Conservation (phyloP, 2,113 vertebrate genomes). For the Varanus komodoensis region DNA sequence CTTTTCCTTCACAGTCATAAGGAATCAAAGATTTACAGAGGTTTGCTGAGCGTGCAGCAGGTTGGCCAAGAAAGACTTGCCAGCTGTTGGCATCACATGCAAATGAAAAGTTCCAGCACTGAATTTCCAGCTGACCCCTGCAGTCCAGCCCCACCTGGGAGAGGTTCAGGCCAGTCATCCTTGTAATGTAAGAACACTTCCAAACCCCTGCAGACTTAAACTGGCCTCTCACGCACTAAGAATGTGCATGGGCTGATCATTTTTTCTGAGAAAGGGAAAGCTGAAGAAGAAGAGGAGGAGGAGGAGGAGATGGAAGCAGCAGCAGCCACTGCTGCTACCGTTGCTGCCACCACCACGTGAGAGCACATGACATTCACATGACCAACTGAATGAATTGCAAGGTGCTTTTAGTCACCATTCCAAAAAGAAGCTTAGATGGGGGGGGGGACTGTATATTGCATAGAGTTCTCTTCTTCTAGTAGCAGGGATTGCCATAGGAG, state of each 20-base stretch:
- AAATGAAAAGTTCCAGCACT: not conserved
- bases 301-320: too few relatives aligned
- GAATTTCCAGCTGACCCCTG: fast-evolving
- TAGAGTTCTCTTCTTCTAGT: too few relatives aligned
- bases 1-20: not conserved
- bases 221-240: fast-evolving
- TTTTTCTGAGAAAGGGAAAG: not conserved
- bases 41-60: not conserved
- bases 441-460: not conserved
- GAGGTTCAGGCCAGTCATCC: not conserved
- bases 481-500: too few relatives aligned
- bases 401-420: not conserved
- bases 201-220: not conserved
- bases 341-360: too few relatives aligned
- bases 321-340: too few relatives aligned
- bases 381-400: not conserved
- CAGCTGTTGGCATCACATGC: not conserved
- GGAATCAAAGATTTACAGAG: conserved; percentile 4
- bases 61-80: not conserved
- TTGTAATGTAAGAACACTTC: not conserved
- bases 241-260: not conserved
- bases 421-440: not conserved
- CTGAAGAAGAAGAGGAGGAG: not conserved
- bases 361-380: not conserved
- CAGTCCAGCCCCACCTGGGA: not conserved